Evolutionary conservation across 2,888 invertebrate genomes (phyloP), one percentile per base, ranked within the genome.

Genomic region (Monopis laevigella): DNA sequence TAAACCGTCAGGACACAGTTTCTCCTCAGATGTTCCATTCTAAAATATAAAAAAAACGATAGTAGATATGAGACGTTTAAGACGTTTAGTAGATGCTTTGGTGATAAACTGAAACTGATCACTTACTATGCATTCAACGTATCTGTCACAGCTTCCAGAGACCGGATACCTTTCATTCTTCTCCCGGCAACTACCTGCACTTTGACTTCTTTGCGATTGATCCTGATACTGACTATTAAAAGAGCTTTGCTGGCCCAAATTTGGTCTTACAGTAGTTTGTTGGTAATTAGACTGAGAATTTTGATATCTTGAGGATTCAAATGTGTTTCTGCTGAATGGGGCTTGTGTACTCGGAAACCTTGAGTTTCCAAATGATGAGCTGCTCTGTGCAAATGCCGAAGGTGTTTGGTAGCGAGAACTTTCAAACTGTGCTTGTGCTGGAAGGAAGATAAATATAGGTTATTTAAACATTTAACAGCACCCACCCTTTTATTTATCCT

Each of bases 1-100:
- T 13, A 93, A 78, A 27, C 93, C 93, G 55, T 94, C 93, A 0
- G 92, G 89, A 48, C 94, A 94, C 2, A 87, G 63, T 54, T 90
- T 89, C 59, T 91, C 88, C 58, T 88, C 87, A 0, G 87, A 75
- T 3, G 88, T 84, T 12, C 93, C 93, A 50, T 93, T 86, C 62
- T 84, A 51, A 34, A 46, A 42, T 48, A 2, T 46, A 45, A 46
- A n/a, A n/a, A n/a, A n/a, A n/a, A n/a, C n/a, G n/a, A n/a, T n/a
- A n/a, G n/a, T n/a, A n/a, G n/a, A n/a, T n/a, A n/a, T n/a, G n/a
- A n/a, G n/a, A n/a, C n/a, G n/a, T n/a, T n/a, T n/a, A n/a, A n/a
- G n/a, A n/a, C n/a, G n/a, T n/a, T n/a, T n/a, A n/a, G n/a, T n/a
- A n/a, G n/a, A n/a, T n/a, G n/a, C n/a, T n/a, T n/a, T n/a, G n/a